Conservation (phyloP, 1,140 invertebrate species). For the Tetramorium simillimum region DNA sequence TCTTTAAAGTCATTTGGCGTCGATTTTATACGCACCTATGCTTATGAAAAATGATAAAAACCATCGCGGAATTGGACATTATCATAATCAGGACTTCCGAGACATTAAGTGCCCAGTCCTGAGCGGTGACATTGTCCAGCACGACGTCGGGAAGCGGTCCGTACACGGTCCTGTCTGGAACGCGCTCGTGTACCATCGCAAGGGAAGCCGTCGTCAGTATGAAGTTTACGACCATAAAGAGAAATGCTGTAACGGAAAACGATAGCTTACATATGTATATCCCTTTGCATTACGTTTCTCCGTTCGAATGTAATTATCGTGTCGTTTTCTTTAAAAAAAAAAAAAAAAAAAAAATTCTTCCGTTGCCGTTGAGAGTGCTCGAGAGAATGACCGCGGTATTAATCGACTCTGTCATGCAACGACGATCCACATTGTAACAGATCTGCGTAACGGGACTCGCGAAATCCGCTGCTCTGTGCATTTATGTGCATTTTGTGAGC, state of each 20-base stretch:
- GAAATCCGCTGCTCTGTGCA: conserved; percentile 14
- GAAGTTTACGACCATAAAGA: conserved; percentile 88
- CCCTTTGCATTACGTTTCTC: not conserved
- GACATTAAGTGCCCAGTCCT: conserved; percentile 92
- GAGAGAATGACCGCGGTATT: not conserved
- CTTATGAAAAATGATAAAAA: conserved; percentile 93
- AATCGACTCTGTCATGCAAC: conserved; percentile 42
- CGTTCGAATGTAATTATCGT: not conserved
- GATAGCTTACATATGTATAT: not conserved
- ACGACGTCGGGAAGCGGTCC: conserved; percentile 93
- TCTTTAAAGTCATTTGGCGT: not conserved
- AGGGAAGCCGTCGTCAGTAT: conserved; percentile 89
- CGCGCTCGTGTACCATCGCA: conserved; percentile 93
- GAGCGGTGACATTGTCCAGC: conserved; percentile 90
- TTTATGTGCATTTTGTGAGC: conserved; percentile 14
- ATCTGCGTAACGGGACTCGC: conserved; percentile 35
- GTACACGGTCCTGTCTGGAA: conserved; percentile 90
- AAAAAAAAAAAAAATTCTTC: no score
- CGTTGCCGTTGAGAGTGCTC: not conserved
- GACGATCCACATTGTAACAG: conserved; percentile 28
- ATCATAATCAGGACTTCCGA: conserved; percentile 95
- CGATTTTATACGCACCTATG: conserved; percentile 87
- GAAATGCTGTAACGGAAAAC: conserved; percentile 85
- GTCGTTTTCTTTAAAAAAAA: not conserved
- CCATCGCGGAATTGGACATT: conserved; percentile 89